phyloP scores from a whole-genome alignment of 2,113 vertebrate genomes.

The Columba janthina region DNA sequence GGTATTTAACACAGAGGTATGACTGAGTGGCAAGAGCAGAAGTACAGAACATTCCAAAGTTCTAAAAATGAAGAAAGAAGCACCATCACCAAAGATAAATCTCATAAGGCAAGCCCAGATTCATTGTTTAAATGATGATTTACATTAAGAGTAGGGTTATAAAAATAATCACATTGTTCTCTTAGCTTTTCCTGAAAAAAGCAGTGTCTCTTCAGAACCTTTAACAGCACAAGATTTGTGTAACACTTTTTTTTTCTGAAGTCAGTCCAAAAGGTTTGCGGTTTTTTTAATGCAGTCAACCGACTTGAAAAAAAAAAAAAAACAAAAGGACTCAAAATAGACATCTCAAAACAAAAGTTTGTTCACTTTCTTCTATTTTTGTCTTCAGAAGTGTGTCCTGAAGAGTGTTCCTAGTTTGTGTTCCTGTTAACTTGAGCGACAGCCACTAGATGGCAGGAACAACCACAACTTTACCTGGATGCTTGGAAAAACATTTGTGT shows the following conservation, averaged over 20 bases:
- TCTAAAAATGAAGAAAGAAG: neutral
- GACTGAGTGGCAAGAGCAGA: neutral
- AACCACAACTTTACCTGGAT: neutral
- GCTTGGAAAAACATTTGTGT: neutral
- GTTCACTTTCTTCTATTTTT: neutral
- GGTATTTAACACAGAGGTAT: neutral
- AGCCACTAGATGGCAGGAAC: slow-evolving; percentile 56
- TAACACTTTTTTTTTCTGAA: neutral
- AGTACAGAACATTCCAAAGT: neutral
- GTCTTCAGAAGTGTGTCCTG: neutral
- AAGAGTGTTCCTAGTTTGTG: neutral
- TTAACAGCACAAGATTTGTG: fast-evolving
- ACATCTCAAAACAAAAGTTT: neutral
- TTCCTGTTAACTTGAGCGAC: neutral
- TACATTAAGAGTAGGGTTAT: neutral
- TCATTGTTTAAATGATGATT: neutral
- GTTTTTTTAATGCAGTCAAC: neutral
- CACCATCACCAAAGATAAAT: neutral
- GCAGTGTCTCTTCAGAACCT: neutral
- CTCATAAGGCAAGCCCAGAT: neutral
- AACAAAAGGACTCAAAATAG: neutral
- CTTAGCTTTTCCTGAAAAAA: neutral
- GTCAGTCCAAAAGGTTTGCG: neutral
- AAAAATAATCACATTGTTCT: neutral
- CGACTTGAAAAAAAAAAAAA: neutral